Percentiles rank a stretch among this genome's conserved stretches.
Evolutionary conservation across 2,113 vertebrate species (phyloP).

Genomic region (Pelvicachromis taeniatus): DNA sequence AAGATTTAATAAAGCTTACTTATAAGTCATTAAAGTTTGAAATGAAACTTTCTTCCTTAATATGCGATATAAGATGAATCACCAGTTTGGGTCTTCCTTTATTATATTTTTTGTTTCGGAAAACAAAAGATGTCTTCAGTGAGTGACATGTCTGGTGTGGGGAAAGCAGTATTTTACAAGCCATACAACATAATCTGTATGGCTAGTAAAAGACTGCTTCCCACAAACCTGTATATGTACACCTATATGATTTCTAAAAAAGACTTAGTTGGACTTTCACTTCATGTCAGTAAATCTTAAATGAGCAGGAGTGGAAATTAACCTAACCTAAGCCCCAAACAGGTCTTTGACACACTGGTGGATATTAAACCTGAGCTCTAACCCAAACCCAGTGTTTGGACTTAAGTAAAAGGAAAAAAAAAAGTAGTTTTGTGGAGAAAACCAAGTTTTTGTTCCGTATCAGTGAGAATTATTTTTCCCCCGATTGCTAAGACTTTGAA

Average conservation of each 20-base stretch:
- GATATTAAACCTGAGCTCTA: background rate
- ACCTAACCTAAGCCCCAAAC: background rate
- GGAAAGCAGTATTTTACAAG: background rate
- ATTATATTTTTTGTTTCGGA: background rate
- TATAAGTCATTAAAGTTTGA: background rate
- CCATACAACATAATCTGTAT: background rate
- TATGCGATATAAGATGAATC: background rate
- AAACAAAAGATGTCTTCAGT: background rate
- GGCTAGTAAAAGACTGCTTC: background rate
- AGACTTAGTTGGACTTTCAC: background rate
- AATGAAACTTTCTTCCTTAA: background rate
- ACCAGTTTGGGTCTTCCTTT: background rate
- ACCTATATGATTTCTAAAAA: background rate
- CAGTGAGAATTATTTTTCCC: background rate
- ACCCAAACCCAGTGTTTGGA: background rate
- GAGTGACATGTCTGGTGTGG: background rate
- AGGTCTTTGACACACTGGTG: background rate
- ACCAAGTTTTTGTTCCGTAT: background rate
- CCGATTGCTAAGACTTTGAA: background rate
- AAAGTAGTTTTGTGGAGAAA: background rate
- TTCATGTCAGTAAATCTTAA: background rate
- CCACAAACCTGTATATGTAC: background rate
- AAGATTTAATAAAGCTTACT: background rate
- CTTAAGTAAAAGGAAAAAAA: background rate
- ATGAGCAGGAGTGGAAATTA: background rate